Base-by-base conservation (phyloP, 23 tunicate species). In the Ascidia mentula region DNA sequence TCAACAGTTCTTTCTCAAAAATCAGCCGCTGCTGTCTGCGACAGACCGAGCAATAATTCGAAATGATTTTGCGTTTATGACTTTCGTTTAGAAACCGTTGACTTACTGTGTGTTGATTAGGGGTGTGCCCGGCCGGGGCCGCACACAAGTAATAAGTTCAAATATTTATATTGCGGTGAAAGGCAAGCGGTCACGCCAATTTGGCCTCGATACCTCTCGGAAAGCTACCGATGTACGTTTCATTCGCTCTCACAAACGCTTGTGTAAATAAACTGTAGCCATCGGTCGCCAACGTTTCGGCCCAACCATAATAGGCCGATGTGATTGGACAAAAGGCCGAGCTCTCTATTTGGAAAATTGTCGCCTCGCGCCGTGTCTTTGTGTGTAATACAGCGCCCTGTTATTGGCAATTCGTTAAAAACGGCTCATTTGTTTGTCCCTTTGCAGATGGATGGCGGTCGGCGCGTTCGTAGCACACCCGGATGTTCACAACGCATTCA, bases 181-280 rank as follows among this genome's bases (percentile, higher is more conserved):
- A 9, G 65, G 65, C n/a, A n/a, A n/a, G n/a, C n/a, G 65, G 65
- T 53, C 65, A 53, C 65, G 65, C 65, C 65, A 53, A 53, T 20
- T 53, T 53, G 28, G 4, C 65, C 24, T 53, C 65, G 28, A 53
- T 53, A 28, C 24, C 1, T 20, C 13, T 53, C 65, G 65, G 65
- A 53, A 53, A 28, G 65, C 13, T 53, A 26, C 65, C 65, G 13
- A 53, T 53, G 65, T 20, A 53, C 24, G 65, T 53, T 53, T 53
- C 24, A 5, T 53, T 53, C 65, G 28, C 65, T 53, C 65, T n/a
- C 65, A 53, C 24, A 53, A 53, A 26, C 65, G 65, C 28, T 53
- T 53, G 65, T 53, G 65, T 53, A 53, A 53, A 53, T 53, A 53
- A 53, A 53, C 65, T 53, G 65, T 53, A 53, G 65, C 65, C 13